Evolutionary conservation across 2,888 invertebrate species (phyloP).

Genomic region (Euspilapteryx auroguttella): DNA sequence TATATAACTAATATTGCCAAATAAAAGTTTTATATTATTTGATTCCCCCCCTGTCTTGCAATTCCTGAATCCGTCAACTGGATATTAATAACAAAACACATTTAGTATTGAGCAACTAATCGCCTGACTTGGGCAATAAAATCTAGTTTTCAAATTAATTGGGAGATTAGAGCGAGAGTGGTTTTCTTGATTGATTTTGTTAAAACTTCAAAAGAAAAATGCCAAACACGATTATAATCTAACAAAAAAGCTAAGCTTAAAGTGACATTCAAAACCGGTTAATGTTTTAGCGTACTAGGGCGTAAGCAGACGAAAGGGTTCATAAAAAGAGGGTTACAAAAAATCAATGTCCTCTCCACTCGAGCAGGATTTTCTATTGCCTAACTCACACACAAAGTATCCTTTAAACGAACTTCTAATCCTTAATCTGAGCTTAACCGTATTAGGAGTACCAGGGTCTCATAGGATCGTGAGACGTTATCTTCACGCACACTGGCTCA

Average conservation of each 20-base stretch:
- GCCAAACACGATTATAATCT: not conserved
- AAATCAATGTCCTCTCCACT: no score
- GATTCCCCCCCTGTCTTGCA: no score
- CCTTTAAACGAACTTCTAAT: constrained; percentile 1
- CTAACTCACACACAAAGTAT: not conserved
- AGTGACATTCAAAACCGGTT: not conserved
- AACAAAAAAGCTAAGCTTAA: not conserved
- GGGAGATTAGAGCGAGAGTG: not conserved
- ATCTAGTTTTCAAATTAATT: not conserved
- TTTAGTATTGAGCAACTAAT: no score
- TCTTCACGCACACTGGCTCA: constrained; percentile 1
- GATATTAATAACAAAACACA: no score
- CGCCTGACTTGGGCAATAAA: not conserved
- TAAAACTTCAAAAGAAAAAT: no score
- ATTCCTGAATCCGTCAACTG: no score
- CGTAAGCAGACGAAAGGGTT: no score
- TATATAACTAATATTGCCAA: no score
- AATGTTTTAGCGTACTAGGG: not conserved
- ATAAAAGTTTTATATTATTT: no score
- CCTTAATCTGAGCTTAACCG: constrained; percentile 4
- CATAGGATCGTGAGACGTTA: constrained; percentile 2
- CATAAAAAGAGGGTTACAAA: no score
- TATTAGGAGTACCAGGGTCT: constrained; percentile 4
- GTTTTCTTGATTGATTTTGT: not conserved
- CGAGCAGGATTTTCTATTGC: not conserved